Evolutionary conservation across 2,113 vertebrate species (phyloP), one percentile per base, ranked within the genome.

Genomic region (Grus americana): DNA sequence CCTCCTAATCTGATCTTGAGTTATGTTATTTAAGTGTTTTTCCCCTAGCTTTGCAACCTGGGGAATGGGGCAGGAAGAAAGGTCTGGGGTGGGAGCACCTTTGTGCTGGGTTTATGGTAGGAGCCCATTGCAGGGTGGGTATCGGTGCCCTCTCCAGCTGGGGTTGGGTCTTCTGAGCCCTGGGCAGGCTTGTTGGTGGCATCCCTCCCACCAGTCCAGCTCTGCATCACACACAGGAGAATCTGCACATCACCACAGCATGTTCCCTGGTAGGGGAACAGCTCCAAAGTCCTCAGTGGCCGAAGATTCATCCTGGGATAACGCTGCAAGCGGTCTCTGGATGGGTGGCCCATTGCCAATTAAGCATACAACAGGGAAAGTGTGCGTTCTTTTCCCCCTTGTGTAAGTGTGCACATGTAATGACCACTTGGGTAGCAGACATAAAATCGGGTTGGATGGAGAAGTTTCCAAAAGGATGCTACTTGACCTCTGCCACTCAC

Each of bases 201-300:
- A 68, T 5, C 27, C 8, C 3, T 47, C 20, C 38, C 1, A 4
- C 67, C 57, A 19, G 3, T 55, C 34, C 6, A 7, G 46, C 50
- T 84, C 68, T 46, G 50, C 26, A 17, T n/a, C 1, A 1, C 2
- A 2, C 11, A 4, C 5, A 10, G 67, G 70, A 81, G 36, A 15
- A 74, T 17, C 26, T 2, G 1, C 26, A 14, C 7, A 5, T 52
- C 9, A 6, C 29, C 40, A 12, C 15, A 23, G 11, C 0, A 0
- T 6, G 8, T 76, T 26, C 36, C 27, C 12, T 1, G 20, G 10
- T 7, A 32, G 27, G 36, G 12, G 15, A 79, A 55, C 11, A 2
- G 47, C 50, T 83, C 68, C 7, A 0, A 47, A 83, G n/a, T 71
- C 72, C 72, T 80, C 15, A 27, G 57, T 29, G 49, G 44, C 57